Base-by-base conservation (phyloP, 2,888 invertebrate genomes). In the Coleophora deauratella region DNA sequence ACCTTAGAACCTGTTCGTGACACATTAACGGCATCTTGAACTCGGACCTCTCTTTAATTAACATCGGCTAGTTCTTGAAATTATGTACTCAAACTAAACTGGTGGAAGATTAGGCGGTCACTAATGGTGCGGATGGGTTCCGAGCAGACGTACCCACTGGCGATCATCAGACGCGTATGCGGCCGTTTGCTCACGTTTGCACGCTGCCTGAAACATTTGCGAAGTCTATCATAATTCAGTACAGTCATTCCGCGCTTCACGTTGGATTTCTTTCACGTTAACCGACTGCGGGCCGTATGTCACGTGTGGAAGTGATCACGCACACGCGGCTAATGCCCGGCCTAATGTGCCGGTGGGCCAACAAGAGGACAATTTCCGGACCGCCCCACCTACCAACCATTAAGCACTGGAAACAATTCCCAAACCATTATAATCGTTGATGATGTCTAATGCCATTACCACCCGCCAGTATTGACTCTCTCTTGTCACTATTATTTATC, bases 71-170 rank as follows among this genome's bases (percentile, higher is more conserved):
- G 74, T 76, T 78, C 77, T 71, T 70, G 79, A 79, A 82, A 84
- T 85, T 85, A 85, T 81, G 74, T 80, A 72, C 79, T 81, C 76
- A 74, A 72, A 74, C 68, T 71, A 80, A 82, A 82, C 79, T 79
- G 73, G 72, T 77, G 68, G 71, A 73, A 77, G 74, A 78, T 79
- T 78, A 72, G 71, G 70, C 64, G 67, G 71, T 74, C 74, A 68
- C 68, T 78, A 80, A 80, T 74, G 71, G 68, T 56, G 62, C 66
- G 60, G 53, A 62, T 69, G 65, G 71, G 62, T 63, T 62, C 59
- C 65, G 10, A 4, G 31, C 21, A 31, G n/a, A 31, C 31, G 31
- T n/a, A 10, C 6, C 31, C n/a, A 2, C n/a, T 11, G 31, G 10
- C 31, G 31, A 7, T 31, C 31, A 33, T 4, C 12, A 11, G 33